Evolutionary conservation across 2,888 invertebrate genomes (phyloP).

Genomic region (Cryptophagus acutangulus): DNA sequence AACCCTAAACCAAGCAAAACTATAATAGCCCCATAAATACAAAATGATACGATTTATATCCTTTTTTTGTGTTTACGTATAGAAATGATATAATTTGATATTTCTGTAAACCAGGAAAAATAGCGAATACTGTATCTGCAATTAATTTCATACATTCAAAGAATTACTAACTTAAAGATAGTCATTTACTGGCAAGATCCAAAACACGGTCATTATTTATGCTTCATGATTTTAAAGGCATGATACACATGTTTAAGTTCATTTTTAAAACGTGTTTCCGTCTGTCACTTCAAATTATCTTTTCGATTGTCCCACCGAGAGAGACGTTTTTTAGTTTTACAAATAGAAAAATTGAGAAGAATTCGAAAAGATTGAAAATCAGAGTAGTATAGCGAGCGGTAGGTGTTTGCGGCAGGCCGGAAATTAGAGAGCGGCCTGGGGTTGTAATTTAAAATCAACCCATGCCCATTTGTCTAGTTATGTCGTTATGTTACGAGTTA

Average conservation of each 20-base stretch:
- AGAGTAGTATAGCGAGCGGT: constrained; percentile 20
- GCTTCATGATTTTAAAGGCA: neutral
- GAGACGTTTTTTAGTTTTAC: neutral
- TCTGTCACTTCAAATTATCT: constrained; percentile 36
- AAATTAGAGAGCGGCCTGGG: constrained; percentile 47
- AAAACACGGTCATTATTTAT: neutral
- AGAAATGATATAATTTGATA: neutral
- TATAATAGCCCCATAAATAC: too few relatives aligned
- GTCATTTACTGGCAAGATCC: neutral
- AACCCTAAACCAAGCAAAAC: too few relatives aligned
- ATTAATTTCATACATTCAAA: too few relatives aligned
- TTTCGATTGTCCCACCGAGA: constrained; percentile 27
- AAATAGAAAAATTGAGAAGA: neutral
- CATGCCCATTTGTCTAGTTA: constrained; percentile 50
- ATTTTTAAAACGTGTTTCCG: constrained; percentile 33
- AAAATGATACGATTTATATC: too few relatives aligned
- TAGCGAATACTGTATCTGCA: too few relatives aligned
- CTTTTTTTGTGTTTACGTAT: neutral
- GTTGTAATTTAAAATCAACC: constrained; percentile 45
- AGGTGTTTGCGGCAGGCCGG: constrained; percentile 38
- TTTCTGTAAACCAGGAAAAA: too few relatives aligned
- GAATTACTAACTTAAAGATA: neutral
- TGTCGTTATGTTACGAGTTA: constrained; percentile 45
- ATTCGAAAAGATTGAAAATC: constrained; percentile 5
- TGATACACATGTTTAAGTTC: constrained; percentile 27